A percentile compares a stretch with the other conserved stretches of the same genome.
Evolutionary conservation across 30 jellyfish, hydroid and myxozoan species (phyloP).

Genomic region (Pseudorhiza aurosa): DNA sequence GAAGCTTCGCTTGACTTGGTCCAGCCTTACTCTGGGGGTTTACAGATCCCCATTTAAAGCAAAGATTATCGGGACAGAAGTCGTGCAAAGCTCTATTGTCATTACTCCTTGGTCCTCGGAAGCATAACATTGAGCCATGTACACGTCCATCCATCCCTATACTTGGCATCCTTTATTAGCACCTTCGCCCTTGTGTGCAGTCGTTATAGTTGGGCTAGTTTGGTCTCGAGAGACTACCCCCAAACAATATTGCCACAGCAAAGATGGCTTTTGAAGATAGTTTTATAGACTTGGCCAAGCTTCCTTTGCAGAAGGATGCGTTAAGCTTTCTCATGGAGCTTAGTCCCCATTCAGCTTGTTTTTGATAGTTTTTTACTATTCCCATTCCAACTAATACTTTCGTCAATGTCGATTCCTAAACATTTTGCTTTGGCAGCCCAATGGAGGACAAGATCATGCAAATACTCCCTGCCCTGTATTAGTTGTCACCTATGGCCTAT

Average conservation of each 20-base stretch:
- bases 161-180: neutral
- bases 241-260: slow-evolving; percentile 22
- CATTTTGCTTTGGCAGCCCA: slow-evolving; percentile 15
- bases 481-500: too few relatives aligned
- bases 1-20: slow-evolving; percentile 4
- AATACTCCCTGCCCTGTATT: too few relatives aligned
- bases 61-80: slow-evolving; percentile 17
- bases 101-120: neutral
- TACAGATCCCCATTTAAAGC: slow-evolving; percentile 10
- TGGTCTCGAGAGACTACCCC: neutral
- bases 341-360: slow-evolving; percentile 2
- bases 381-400: slow-evolving; percentile 1
- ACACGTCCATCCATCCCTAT: too few relatives aligned
- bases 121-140: too few relatives aligned
- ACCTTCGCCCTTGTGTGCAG: neutral
- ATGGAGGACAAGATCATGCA: slow-evolving; percentile 26
- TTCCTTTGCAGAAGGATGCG: neutral
- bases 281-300: slow-evolving; percentile 32
- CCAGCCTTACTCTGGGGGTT: slow-evolving; percentile 13
- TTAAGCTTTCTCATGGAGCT: neutral
- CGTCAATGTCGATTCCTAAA: neutral
- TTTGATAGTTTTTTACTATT: neutral
- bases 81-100: slow-evolving; percentile 1
- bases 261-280: slow-evolving; percentile 24
- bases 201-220: slow-evolving; percentile 2